Evolutionary conservation across 2,797 vertebrate genomes (phyloP), one percentile per base, ranked within the genome.

Genomic region (Gymnoscopelus microlampas): DNA sequence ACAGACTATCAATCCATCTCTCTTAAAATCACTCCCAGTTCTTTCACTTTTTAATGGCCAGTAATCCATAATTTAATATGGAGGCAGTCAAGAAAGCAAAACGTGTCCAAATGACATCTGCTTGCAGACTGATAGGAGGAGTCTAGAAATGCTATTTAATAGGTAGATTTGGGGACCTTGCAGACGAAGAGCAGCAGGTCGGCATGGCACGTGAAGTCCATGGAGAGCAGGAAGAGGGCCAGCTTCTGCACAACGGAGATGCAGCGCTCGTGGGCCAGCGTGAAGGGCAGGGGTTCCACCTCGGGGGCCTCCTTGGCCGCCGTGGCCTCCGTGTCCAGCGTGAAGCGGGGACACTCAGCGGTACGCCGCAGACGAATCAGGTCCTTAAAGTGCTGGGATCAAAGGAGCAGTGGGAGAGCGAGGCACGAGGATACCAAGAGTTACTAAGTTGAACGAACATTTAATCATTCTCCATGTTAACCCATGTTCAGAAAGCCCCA

Each of bases 121-220:
- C 19, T 19, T 19, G 11, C 29, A 35, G 15, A 61, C 26, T 3
- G 26, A 29, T 0, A 29, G 26, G 26, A 29, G 26, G 26, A 29
- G 26, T 3, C 2, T 29, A 29, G 26, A 29, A 29, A 29, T 29
- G 3, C 26, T 29, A 19, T 19, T 19, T 19, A 19, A 19, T 19
- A 19, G 19, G 19, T 19, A 19, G 26, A 32, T 2, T n/a, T 23
- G 54, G 14, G 14, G 77, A 98, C 98, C 97, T 99, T 99, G 93
- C 98, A 99, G 84, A 99, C 96, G 75, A 99, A 99, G 0, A 99
- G 92, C 79, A 99, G 94, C 70, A 99, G 94, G 92, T 99, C 98
- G 9, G 98, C 98, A 58, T 99, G 98, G 80, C 98, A 99, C 71
- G 98, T 99, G 79, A 99, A 99, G 89, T 99, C 98, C 98, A 99